Percentiles rank a stretch among this genome's conserved stretches.
phyloP scores from a whole-genome alignment of 2,888 invertebrate species.

The Auanema sp. region DNA sequence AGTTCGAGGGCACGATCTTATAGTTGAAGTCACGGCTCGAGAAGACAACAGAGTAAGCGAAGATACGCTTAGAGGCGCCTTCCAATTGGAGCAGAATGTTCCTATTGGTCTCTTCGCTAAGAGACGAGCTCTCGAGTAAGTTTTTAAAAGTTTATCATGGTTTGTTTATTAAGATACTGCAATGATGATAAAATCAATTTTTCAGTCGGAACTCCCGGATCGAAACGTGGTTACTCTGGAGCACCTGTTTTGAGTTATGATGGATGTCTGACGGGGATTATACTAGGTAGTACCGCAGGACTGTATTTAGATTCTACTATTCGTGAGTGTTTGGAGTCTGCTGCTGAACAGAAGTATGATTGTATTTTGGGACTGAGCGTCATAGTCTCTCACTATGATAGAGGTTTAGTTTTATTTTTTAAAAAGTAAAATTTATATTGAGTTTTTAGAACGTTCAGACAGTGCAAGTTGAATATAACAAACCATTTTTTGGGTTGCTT shows the following conservation, averaged over 20 bases:
- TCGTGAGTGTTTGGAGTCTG: constrained; percentile 14
- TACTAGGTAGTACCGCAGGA: constrained; percentile 12
- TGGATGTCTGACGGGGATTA: constrained; percentile 17
- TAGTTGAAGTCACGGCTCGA: constrained; percentile 8
- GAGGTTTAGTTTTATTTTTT: constrained; percentile 15
- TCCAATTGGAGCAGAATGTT: constrained; percentile 11
- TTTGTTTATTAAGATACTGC: constrained; percentile 19
- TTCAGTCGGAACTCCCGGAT: constrained; percentile 15
- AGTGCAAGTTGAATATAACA: constrained; percentile 10
- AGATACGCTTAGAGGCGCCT: constrained; percentile 16
- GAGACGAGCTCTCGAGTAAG: constrained; percentile 12
- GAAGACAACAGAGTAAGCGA: constrained; percentile 11
- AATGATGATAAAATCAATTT: constrained; percentile 15
- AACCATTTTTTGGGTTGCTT: no score
- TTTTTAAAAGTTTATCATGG: constrained; percentile 19
- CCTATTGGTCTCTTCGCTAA: constrained; percentile 15
- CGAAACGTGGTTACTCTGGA: constrained; percentile 16
- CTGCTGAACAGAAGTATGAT: constrained; percentile 14
- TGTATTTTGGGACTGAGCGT: constrained; percentile 10
- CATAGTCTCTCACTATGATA: constrained; percentile 1
- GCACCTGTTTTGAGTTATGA: constrained; percentile 10
- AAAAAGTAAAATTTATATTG: constrained; percentile 14
- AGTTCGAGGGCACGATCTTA: constrained; percentile 12
- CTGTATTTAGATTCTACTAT: constrained; percentile 8
- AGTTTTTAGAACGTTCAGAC: constrained; percentile 14